A percentile compares a stretch with the other conserved stretches of the same genome.
Evolutionary conservation across 2,113 vertebrate genomes (phyloP).

Genomic region (Entelurus aequoreus): DNA sequence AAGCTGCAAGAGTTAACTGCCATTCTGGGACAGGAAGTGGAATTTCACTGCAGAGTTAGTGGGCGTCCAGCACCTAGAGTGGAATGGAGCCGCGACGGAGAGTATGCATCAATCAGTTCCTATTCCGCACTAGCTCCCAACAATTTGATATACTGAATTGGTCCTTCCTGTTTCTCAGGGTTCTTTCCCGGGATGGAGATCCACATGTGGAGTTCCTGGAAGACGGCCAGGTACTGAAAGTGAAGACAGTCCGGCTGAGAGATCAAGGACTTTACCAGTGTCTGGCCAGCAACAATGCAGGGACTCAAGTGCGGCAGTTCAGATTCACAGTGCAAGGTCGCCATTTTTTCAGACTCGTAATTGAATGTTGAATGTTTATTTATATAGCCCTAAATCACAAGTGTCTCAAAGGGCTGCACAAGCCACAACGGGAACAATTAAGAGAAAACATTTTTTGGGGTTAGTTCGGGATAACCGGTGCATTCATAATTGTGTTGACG

Average conservation of each 20-base stretch:
- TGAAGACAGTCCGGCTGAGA: constrained; percentile 67
- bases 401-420: too few species aligned
- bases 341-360: background rate
- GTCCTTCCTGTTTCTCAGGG: constrained; percentile 53
- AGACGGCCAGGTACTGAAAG: constrained; percentile 72
- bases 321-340: constrained; percentile 75
- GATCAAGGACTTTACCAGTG: constrained; percentile 83
- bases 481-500: background rate
- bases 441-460: too few species aligned
- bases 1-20: constrained; percentile 72
- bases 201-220: constrained; percentile 72
- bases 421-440: background rate
- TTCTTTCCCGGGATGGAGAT: constrained; percentile 66
- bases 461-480: background rate
- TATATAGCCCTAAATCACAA: too few species aligned
- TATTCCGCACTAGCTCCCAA: constrained; percentile 3
- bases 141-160: background rate
- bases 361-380: too few species aligned
- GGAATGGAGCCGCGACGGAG: constrained; percentile 83
- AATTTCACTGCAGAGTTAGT: constrained; percentile 72
- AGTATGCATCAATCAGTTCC: constrained; percentile 65
- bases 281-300: constrained; percentile 79
- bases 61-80: constrained; percentile 76
- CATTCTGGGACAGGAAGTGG: constrained; percentile 67
- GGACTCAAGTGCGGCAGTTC: constrained; percentile 80